Evolutionary conservation across 2,797 vertebrate species (phyloP), one percentile per base, ranked within the genome.

Genomic region (Typhlichthys subterraneus): DNA sequence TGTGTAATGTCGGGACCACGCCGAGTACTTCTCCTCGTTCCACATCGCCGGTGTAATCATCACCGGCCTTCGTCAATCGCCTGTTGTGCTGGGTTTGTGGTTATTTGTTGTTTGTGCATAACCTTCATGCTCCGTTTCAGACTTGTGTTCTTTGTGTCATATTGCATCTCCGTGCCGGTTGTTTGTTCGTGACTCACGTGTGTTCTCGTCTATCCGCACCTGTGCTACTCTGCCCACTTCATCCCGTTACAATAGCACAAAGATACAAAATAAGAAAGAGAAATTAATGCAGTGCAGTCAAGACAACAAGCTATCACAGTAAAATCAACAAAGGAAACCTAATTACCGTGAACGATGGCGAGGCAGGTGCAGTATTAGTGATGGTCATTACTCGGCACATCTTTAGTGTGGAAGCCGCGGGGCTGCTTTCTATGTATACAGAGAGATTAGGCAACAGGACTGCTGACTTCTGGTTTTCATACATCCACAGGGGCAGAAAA

Each of bases 391-490:
- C 15, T 17, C 33, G 42, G 12, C 19, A 58, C 12, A 69, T 73
- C 50, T 70, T 59, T 53, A 58, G 29, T 58, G 53, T 71, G 61
- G 65, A 56, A 38, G 33, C 33, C 5, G 33, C 6, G 33, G 33
- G 12, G 5, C 29, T 45, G 42, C 13, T 19, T 38, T 67, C 1
- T 42, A 63, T 59, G 45, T 67, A 70, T 7, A 76, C 47, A 42
- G 48, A 67, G 69, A 55, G 62, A 69, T 64, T 65, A 73, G 54
- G 45, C 45, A 14, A 52, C 52, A 62, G 52, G 59, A 82, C 19
- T 79, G 76, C 80, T 88, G 81, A 89, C 58, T 55, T 75, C 47
- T 59, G 49, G 70, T 64, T 75, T 85, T 69, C 45, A 66, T 56
- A 69, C 19, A 76, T 68, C 69, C 66, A 66, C 31, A 68, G 65